Base-by-base conservation (phyloP, 2,797 vertebrate genomes). In the Danio choprae region DNA sequence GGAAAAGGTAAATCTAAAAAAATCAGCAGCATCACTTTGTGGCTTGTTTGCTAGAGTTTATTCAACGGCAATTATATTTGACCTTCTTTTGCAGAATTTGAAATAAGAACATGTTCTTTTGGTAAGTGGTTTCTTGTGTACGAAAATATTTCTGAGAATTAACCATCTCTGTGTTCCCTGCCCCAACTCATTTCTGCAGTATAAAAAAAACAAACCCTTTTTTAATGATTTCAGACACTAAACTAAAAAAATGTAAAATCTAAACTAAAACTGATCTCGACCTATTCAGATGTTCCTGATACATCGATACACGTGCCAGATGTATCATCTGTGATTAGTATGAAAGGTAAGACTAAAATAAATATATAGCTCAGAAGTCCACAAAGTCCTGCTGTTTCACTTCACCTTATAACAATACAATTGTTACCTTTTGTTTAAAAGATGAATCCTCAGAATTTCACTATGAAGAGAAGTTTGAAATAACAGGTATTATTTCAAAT, bases 51-150 rank as follows among this genome's bases (percentile, higher is more conserved):
- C 2, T 48, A 40, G 40, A 74, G 65, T 65, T 59, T 44, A 72
- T 85, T 86, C 79, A 80, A 5, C 41, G 10, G 40, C 63, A 80
- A 51, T 65, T 72, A 83, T 85, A 84, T 81, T 83, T 41, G 77
- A 62, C 76, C 77, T 84, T 89, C 77, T 90, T 92, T 94, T 92
- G 83, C 94, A 98, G 97, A 98, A 84, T 90, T 97, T 88, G 95
- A 92, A 81, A 91, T 96, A 92, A 95, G 95, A 86, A 90, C 91
- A 88, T 93, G 93, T 89, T 95, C 94, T 89, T 95, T 95, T 88
- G 96, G 97, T 98, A 94, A 96, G 94, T 91, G 89, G 77, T 79
- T 80, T 74, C 20, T 44, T 41, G 20, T 62, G 36, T 6, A 62
- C 56, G 20, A 74, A 93, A 92, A 90, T 91, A 44, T 5, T 41